Base-by-base conservation (phyloP, 2,888 invertebrate species). In the Germaria angustata region DNA sequence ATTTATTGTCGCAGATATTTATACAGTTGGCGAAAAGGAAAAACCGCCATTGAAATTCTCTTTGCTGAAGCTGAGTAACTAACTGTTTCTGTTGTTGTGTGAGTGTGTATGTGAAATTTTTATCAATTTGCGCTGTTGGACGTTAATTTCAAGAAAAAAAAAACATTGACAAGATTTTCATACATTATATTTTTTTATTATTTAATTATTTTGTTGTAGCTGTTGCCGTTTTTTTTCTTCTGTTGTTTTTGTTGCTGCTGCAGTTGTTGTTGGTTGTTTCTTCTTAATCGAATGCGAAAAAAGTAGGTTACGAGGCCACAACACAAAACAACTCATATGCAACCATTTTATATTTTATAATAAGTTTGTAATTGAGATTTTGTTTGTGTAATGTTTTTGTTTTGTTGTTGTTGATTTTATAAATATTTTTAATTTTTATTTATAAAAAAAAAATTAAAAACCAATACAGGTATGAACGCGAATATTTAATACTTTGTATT, bases 271-370 rank as follows among this genome's bases (percentile, higher is more conserved):
- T 72, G 51, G 7, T 53, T 24, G 69, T 63, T 68, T 73, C 57
- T 79, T 72, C 59, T 79, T 79, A 79, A 79, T 79, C 79, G 66
- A 79, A 49, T 79, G 79, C 79, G 41, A 78, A 79, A 79, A 79
- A 79, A 79, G 65, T 79, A 66, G 79, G 79, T 79, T 79, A 79
- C 51, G 79, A 66, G 79, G 79, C 66, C 79, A 72, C 79, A 72
- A 46, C 36, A 44, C 51, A 71, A 61, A 63, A 65, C 59, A 72
- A 61, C 63, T 41, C 73, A 53, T 63, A 73, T 63, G 73, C 73
- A 73, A 73, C 53, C 41, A 53, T 63, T 63, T 68, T 68, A 36
- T 65, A n/a, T 61, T 22, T 53, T 68, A 32, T 72, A 51, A 49
- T 41, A 61, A 63, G 53, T 73, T 73, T 63, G 63, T 53, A 73